Conservation (phyloP, 2,888 invertebrate species). For the Nesidiocoris tenuis region DNA sequence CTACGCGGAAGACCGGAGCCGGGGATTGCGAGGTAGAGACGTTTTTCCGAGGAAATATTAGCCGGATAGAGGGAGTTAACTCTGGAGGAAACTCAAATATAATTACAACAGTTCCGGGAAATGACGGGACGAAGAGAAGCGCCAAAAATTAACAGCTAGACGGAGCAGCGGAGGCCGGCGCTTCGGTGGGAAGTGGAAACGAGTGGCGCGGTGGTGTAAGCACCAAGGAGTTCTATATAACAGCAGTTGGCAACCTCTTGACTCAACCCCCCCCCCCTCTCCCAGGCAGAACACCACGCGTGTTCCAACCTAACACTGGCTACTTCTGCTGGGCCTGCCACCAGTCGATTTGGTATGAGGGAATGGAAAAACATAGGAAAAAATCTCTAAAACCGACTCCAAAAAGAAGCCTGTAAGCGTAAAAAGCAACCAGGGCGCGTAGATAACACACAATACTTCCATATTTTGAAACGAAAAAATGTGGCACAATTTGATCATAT, state of each 20-base stretch:
- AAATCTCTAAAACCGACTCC: no score
- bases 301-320: no score
- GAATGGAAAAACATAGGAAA: no score
- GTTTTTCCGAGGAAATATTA: neutral
- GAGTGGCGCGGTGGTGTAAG: neutral
- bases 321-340: no score
- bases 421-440: no score
- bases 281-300: no score
- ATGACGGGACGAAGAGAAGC: neutral
- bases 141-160: neutral
- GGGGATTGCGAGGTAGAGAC: neutral
- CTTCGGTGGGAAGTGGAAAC: neutral
- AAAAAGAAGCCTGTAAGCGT: no score
- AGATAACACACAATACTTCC: no score
- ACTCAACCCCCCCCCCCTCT: no score
- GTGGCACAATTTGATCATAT: no score
- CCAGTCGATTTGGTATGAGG: no score
- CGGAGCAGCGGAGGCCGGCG: neutral
- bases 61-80: neutral
- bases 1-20: neutral
- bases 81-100: neutral
- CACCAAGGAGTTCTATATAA: neutral
- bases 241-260: neutral
- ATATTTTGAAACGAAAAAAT: no score
- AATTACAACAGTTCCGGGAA: neutral